Conservation (phyloP, 1,140 invertebrate genomes). For the Yoshiicerus persimilis region DNA sequence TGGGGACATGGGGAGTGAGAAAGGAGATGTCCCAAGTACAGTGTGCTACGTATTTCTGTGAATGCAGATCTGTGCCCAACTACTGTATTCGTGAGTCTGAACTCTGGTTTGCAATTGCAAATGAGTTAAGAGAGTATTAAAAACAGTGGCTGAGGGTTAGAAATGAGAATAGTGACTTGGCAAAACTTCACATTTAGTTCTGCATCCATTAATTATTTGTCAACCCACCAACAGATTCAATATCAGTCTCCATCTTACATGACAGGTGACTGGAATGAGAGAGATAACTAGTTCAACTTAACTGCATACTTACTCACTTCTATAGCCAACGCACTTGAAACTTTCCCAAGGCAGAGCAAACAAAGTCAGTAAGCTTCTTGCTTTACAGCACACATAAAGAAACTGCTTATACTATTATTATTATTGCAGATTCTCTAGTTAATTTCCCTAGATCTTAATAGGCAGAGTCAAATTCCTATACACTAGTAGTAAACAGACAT, state of each 20-base stretch:
- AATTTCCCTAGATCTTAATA: no score
- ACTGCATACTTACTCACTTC: background rate
- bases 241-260: conserved; percentile 2
- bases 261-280: background rate
- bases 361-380: background rate
- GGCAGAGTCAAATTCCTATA: no score
- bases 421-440: no score
- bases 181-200: conserved; percentile 34
- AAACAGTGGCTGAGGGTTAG: background rate
- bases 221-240: conserved; percentile 3
- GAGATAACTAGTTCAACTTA: background rate
- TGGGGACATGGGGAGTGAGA: no score
- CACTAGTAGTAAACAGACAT: no score
- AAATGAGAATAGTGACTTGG: conserved; percentile 22
- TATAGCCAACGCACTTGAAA: background rate
- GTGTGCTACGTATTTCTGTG: no score
- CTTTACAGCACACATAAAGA: no score
- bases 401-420: no score
- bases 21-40: no score
- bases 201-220: conserved; percentile 43
- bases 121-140: background rate
- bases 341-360: background rate
- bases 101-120: background rate
- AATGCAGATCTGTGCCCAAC: background rate
- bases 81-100: background rate